Evolutionary conservation across 2,113 vertebrate genomes (phyloP).

Genomic region (Gavia stellata): DNA sequence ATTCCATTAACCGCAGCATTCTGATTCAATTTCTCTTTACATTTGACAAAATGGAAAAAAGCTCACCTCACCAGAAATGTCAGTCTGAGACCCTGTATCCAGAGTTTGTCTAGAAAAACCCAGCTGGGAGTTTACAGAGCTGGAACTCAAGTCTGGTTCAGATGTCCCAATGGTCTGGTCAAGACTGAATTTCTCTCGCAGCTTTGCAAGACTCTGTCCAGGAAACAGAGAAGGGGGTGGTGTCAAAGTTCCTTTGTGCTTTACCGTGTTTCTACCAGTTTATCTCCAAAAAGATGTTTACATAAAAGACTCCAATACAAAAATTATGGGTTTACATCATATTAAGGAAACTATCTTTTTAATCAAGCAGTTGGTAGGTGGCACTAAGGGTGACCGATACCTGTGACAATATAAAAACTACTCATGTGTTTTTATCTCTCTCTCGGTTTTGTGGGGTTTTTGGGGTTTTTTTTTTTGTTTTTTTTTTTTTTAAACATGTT

Average conservation of each 20-base stretch:
- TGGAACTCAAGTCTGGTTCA: conserved; percentile 68
- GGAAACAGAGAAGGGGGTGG: conserved; percentile 6
- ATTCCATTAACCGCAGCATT: not conserved
- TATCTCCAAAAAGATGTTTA: not conserved
- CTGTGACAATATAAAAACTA: not conserved
- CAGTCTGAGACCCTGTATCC: conserved; percentile 82
- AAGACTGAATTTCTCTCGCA: conserved; percentile 75
- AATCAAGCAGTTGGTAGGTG: not conserved
- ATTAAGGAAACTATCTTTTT: not conserved
- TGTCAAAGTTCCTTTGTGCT: not conserved
- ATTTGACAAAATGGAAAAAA: not conserved
- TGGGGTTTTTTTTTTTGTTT: too few relatives aligned
- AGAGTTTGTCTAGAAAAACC: conserved; percentile 78
- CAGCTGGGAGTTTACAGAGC: conserved; percentile 61
- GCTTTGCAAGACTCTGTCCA: conserved; percentile 79
- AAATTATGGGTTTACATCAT: not conserved
- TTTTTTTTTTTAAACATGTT: not conserved
- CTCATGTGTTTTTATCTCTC: not conserved
- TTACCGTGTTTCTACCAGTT: not conserved
- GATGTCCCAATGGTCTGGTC: conserved; percentile 66
- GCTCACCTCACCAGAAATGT: conserved; percentile 83
- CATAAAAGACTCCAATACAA: not conserved
- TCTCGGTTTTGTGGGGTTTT: not conserved
- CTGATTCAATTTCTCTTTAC: not conserved
- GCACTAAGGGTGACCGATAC: not conserved